Evolutionary conservation across 2,797 vertebrate species (phyloP).

Genomic region (Paramormyrops hopkinsi): DNA sequence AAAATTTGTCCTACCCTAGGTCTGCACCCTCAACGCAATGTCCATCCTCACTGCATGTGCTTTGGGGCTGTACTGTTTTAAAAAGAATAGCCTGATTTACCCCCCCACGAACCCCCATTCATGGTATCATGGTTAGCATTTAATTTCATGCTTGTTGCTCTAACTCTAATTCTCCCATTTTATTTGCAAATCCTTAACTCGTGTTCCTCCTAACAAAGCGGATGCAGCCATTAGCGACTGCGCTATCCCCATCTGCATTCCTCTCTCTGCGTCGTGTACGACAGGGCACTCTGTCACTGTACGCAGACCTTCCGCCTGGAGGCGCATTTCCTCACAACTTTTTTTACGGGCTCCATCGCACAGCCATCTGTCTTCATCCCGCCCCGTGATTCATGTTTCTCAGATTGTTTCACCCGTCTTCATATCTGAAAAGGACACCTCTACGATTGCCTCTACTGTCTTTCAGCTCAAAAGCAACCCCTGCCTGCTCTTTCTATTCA

Average conservation of each 20-base stretch:
- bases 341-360: neutral
- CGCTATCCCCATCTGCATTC: neutral
- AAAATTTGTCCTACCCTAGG: neutral
- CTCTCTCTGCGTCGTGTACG: neutral
- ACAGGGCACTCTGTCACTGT: neutral
- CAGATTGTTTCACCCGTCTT: constrained; percentile 1
- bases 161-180: neutral
- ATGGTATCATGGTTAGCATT: neutral
- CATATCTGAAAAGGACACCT: neutral
- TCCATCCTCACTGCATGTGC: neutral
- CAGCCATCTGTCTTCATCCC: constrained; percentile 4
- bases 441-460: neutral
- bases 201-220: neutral
- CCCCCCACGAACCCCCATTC: neutral
- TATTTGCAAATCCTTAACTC: neutral
- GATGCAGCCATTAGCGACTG: neutral
- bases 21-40: neutral
- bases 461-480: neutral
- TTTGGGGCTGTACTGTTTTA: neutral
- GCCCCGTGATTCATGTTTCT: constrained; percentile 1
- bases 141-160: neutral
- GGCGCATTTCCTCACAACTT: neutral
- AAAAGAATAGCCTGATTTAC: neutral
- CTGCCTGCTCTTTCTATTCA: neutral
- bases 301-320: neutral